Percentiles rank a stretch among this genome's conserved stretches.
phyloP scores from a whole-genome alignment of 2,888 invertebrate species.

The Corythucha ciliata region DNA sequence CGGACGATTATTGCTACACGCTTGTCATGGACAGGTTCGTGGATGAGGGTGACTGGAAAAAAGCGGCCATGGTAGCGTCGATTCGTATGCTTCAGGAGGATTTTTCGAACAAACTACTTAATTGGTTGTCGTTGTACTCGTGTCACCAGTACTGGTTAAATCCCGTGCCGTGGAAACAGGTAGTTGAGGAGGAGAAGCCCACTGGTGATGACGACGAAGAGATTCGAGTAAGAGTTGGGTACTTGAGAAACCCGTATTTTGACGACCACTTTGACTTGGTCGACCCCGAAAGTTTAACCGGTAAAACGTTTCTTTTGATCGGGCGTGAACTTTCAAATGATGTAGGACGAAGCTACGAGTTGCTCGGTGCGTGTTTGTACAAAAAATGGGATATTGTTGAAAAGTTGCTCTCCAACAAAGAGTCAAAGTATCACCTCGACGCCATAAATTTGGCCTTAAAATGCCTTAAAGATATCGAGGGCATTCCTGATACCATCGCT shows the following conservation, averaged over 20 bases:
- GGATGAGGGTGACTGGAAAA: conserved; percentile 53
- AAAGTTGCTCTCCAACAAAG: conserved; percentile 38
- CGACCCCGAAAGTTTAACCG: conserved; percentile 60
- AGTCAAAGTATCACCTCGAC: too few species aligned
- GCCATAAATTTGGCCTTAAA: background rate
- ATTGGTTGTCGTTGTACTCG: conserved; percentile 60
- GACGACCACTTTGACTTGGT: conserved; percentile 85
- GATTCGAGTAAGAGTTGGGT: conserved; percentile 66
- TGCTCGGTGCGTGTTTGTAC: conserved; percentile 58
- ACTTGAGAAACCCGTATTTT: conserved; percentile 68
- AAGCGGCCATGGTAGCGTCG: conserved; percentile 67
- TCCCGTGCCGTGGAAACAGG: conserved; percentile 44
- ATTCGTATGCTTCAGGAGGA: conserved; percentile 86
- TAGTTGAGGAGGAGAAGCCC: conserved; percentile 42
- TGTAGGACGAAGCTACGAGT: conserved; percentile 49
- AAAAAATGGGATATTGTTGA: conserved; percentile 50
- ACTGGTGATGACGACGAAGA: conserved; percentile 49
- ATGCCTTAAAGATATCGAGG: background rate
- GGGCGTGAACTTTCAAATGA: conserved; percentile 43
- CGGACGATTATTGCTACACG: conserved; percentile 71
- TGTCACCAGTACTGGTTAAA: conserved; percentile 60
- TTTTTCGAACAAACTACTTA: conserved; percentile 58
- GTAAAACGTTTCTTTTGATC: conserved; percentile 68
- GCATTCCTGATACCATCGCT: background rate
- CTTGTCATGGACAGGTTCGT: conserved; percentile 71